Evolutionary conservation across 2,113 vertebrate species (phyloP).

Genomic region (Pungitius pungitius): DNA sequence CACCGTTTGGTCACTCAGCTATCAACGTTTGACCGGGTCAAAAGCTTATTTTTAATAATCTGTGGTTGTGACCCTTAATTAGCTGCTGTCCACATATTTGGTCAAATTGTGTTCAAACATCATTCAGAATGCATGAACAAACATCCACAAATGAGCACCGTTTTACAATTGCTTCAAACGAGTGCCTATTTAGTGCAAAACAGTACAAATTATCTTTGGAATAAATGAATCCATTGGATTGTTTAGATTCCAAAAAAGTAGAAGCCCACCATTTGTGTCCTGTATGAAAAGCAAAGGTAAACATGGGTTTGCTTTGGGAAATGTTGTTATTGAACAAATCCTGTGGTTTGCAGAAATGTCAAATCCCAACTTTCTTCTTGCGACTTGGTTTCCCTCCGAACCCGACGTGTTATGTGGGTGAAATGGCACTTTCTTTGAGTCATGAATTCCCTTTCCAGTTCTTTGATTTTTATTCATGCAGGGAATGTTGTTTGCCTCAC

Average conservation of each 20-base stretch:
- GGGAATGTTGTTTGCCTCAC: neutral
- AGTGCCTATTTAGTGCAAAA: neutral
- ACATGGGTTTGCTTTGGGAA: neutral
- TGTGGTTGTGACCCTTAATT: conserved; percentile 44
- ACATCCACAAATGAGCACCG: conserved; percentile 17
- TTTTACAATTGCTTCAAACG: conserved; percentile 1
- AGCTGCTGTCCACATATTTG: conserved; percentile 48
- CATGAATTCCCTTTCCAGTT: neutral
- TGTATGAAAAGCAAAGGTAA: neutral
- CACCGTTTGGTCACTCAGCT: neutral
- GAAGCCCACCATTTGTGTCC: neutral
- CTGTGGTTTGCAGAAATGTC: too few species aligned
- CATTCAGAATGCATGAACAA: conserved; percentile 24
- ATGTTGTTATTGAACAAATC: too few species aligned
- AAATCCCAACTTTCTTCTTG: too few species aligned
- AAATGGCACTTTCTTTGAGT: neutral
- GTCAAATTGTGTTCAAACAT: conserved; percentile 55
- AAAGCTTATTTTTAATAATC: neutral
- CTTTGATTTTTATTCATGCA: neutral
- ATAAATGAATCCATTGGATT: neutral
- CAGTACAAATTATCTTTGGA: neutral
- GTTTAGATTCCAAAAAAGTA: neutral
- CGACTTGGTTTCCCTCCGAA: too few species aligned
- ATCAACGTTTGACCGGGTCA: neutral
- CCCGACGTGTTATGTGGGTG: neutral